Evolutionary conservation across 1,140 invertebrate species (phyloP), one percentile per base, ranked within the genome.

Genomic region (Arion vulgaris): DNA sequence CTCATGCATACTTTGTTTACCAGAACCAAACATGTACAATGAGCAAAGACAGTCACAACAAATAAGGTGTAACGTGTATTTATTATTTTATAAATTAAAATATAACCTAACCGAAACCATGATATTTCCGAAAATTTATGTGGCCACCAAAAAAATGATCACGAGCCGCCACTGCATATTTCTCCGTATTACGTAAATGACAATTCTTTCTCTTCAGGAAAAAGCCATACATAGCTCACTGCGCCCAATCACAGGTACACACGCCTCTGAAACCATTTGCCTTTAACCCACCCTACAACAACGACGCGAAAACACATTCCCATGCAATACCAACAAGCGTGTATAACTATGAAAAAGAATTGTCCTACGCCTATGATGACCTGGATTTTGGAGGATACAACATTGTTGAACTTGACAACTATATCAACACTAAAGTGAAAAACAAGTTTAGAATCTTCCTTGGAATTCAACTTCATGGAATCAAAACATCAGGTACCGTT

Each of bases 321-420:
- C 75, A 85, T 69, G 45, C 85, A 32, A 32, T 53, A 0, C 82
- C 84, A n/a, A 82, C 82, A 38, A 66, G 82, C 39, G 49, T 86
- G 2, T 86, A 86, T 74, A 82, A 86, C 75, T 86, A 86, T n/a
- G 79, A 86, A 66, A n/a, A 57, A 45, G 82, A 79, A 17, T 80
- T 86, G 32, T 28, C 69, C 1, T 86, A 86, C 71, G 72, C 80
- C 57, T 86, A 85, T 75, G 85, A 86, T 78, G 71, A 78, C 1
- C 84, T 86, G 38, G 39, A 73, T 17, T 86, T 82, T 75, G 84
- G 84, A 26, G 85, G 85, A 9, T 80, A 84, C 76, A 82, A 49
- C 38, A 53, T 86, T 23, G 51, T 51, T 5, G 82, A 86, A 49
- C 72, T 86, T 41, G 76, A 85, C 39, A 36, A 80, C 9, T 76